Conservation (phyloP, 2,888 invertebrate genomes). For the Netelia fuscicornis region DNA sequence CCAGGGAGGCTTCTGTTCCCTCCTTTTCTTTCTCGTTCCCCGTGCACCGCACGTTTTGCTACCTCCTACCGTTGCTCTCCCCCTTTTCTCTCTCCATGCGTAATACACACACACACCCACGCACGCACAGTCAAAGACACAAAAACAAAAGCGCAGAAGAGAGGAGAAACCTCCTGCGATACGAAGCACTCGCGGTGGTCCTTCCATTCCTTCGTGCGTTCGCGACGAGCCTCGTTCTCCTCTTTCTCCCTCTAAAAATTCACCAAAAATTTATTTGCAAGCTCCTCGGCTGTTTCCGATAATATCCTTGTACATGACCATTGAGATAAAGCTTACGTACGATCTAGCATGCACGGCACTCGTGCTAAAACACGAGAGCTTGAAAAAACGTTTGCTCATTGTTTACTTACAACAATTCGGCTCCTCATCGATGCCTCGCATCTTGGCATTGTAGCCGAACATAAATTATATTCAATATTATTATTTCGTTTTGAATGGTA, state of each 20-base stretch:
- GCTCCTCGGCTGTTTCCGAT: conserved; percentile 34
- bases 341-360: too few species aligned
- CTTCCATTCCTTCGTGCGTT: conserved; percentile 41
- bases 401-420: too few species aligned
- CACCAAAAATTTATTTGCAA: conserved; percentile 20
- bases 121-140: conserved; percentile 36
- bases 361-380: too few species aligned
- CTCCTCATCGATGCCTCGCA: too few species aligned
- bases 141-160: conserved; percentile 48
- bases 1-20: conserved; percentile 60
- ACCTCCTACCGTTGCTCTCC: conserved; percentile 30
- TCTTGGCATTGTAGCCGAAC: too few species aligned
- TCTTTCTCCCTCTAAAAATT: neutral
- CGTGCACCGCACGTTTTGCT: conserved; percentile 26
- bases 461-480: too few species aligned
- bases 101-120: neutral
- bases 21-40: conserved; percentile 40
- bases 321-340: too few species aligned
- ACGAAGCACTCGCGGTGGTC: conserved; percentile 62
- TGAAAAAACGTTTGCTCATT: too few species aligned
- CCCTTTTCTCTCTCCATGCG: conserved; percentile 51
- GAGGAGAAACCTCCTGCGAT: conserved; percentile 47
- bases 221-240: conserved; percentile 11
- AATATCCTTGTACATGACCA: neutral
- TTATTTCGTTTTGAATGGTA: too few species aligned